A percentile compares a stretch with the other conserved stretches of the same genome.
These are phyloP conservation scores for Stegodyphus dumicola DNA, from an alignment of 1,140 invertebrate species.

Conservation along the genomic window DNA sequence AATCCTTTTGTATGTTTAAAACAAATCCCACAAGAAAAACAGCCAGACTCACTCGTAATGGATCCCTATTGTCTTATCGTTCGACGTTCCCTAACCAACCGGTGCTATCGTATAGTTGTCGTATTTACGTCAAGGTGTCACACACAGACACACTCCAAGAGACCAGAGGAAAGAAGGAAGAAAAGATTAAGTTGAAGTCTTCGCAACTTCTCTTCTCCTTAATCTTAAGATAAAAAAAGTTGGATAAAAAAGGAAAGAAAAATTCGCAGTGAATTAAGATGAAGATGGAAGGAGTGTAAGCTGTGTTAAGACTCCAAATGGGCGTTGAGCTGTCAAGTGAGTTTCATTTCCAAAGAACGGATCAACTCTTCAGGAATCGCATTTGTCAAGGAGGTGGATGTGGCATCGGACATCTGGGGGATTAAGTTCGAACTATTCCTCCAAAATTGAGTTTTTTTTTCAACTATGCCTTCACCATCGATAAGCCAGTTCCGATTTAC, in stretches of 20 bases:
- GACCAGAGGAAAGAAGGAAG: constrained; percentile 1
- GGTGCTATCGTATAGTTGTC: constrained; percentile 41
- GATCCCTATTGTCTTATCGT: constrained; percentile 4
- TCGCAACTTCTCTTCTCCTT: constrained; percentile 50
- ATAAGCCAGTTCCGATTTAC: constrained; percentile 52
- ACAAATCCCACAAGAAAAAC: constrained; percentile 20
- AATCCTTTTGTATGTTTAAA: constrained; percentile 28
- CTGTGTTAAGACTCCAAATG: constrained; percentile 60
- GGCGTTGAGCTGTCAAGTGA: constrained; percentile 53
- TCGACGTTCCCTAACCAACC: constrained; percentile 1
- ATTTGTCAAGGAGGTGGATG: constrained; percentile 52
- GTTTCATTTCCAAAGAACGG: constrained; percentile 52
- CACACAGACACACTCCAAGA: background rate
- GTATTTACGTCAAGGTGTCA: constrained; percentile 50
- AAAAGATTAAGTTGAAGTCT: constrained; percentile 60
- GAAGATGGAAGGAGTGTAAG: constrained; percentile 59
- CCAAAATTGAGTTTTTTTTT: constrained; percentile 34
- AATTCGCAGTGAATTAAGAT: constrained; percentile 57
- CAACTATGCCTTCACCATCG: constrained; percentile 17
- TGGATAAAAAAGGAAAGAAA: constrained; percentile 25
- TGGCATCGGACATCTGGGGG: constrained; percentile 55
- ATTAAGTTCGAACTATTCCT: constrained; percentile 35
- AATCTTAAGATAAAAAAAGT: constrained; percentile 44
- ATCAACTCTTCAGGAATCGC: constrained; percentile 53
- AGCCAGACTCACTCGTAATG: background rate